These are phyloP conservation scores for Teleiodes luculella DNA, from an alignment of 2,888 invertebrate species.

Conservation along the genomic window DNA sequence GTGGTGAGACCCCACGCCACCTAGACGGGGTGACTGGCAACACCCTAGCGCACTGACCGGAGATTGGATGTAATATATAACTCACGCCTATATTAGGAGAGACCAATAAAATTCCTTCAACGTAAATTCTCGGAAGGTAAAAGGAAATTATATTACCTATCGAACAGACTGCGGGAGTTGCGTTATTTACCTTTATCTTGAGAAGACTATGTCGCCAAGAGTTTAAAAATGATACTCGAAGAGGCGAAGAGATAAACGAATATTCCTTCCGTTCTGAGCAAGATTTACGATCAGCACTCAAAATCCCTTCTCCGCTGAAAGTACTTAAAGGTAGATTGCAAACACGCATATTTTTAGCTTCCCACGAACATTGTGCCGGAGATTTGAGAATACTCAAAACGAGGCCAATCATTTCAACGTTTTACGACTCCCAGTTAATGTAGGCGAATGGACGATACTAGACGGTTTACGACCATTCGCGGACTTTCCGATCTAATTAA, in stretches of 20 bases:
- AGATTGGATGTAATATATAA: slow-evolving; percentile 35
- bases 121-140: neutral
- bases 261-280: neutral
- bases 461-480: slow-evolving; percentile 13
- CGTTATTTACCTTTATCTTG: neutral
- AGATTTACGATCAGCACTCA: slow-evolving; percentile 7
- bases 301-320: slow-evolving; percentile 14
- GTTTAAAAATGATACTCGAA: no score
- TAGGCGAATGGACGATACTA: slow-evolving; percentile 30
- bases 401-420: slow-evolving; percentile 47
- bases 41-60: slow-evolving; percentile 49
- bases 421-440: slow-evolving; percentile 43
- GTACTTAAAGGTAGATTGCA: slow-evolving; percentile 13
- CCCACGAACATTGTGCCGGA: slow-evolving; percentile 36
- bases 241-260: no score
- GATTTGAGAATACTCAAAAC: slow-evolving; percentile 40
- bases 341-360: slow-evolving; percentile 55
- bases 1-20: slow-evolving; percentile 1
- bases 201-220: no score
- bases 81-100: slow-evolving; percentile 44
- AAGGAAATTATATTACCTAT: neutral
- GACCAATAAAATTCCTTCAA: slow-evolving; percentile 30
- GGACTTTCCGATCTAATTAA: slow-evolving; percentile 14
- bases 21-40: slow-evolving; percentile 34
- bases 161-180: neutral